These are phyloP conservation scores for Eulemur albifrons DNA, from an alignment of 2,797 vertebrate genomes.

Conservation along the genomic window DNA sequence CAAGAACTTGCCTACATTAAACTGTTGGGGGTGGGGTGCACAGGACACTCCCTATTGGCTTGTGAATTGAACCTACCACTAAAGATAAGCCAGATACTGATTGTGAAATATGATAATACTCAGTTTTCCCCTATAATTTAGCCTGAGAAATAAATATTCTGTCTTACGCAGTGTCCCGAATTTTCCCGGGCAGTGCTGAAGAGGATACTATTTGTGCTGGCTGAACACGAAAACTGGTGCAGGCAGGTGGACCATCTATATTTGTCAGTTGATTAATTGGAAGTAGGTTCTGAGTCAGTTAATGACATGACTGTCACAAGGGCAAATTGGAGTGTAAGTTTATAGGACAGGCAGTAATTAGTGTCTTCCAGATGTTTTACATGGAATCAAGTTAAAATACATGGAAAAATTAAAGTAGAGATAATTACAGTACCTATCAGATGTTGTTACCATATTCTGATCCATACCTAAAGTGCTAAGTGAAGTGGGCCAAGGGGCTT, in stretches of 20 bases:
- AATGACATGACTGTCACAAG: constrained; percentile 74
- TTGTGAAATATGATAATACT: neutral
- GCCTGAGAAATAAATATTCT: neutral
- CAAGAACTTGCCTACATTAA: neutral
- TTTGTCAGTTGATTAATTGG: constrained; percentile 73
- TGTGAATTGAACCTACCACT: neutral
- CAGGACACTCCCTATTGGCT: neutral
- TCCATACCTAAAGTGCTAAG: constrained; percentile 65
- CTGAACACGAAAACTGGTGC: neutral
- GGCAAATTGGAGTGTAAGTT: constrained; percentile 76
- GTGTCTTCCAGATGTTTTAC: constrained; percentile 79
- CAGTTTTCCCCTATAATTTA: neutral
- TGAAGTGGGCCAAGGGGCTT: neutral
- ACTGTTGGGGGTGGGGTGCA: neutral
- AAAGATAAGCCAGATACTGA: neutral
- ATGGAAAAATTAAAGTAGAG: constrained; percentile 72
- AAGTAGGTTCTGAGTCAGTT: constrained; percentile 74
- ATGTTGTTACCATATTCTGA: constrained; percentile 64
- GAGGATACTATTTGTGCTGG: neutral
- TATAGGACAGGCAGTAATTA: constrained; percentile 77
- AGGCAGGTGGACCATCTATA: constrained; percentile 67
- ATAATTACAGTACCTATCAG: constrained; percentile 69
- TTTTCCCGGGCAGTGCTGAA: constrained; percentile 13
- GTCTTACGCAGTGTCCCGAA: neutral
- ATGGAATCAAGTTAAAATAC: constrained; percentile 63